Percentiles rank a stretch among this genome's conserved stretches.
Conservation (phyloP, 2,113 vertebrate species). For the Ibidorhyncha struthersii region DNA sequence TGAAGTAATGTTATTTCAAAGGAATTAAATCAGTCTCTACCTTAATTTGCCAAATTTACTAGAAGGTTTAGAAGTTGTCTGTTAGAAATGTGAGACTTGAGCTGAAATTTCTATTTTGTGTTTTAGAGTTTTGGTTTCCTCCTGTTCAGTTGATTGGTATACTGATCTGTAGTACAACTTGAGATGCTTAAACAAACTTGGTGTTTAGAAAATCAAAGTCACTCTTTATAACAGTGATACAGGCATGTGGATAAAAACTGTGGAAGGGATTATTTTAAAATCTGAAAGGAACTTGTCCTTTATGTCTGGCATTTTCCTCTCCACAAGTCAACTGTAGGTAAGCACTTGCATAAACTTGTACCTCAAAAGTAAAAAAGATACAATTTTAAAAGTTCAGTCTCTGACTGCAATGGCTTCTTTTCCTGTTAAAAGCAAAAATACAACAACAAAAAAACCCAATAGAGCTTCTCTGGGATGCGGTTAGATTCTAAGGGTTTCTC, state of each 20-base stretch:
- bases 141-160: not conserved
- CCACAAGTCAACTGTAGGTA: not conserved
- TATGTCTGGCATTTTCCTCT: not conserved
- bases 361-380: not conserved
- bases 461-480: not conserved
- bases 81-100: not conserved
- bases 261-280: not conserved
- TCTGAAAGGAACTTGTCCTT: not conserved
- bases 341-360: not conserved
- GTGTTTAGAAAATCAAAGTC: not conserved
- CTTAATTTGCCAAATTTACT: not conserved
- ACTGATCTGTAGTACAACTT: not conserved
- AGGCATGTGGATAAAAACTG: not conserved
- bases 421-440: not conserved
- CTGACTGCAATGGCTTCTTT: not conserved
- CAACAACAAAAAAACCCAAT: not conserved
- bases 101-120: not conserved
- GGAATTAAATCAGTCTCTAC: not conserved
- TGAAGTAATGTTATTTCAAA: constrained; percentile 27
- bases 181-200: not conserved
- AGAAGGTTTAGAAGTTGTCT: not conserved
- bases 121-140: not conserved
- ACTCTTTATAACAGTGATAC: not conserved
- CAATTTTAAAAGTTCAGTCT: not conserved
- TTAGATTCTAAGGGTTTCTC: not conserved